Conservation (phyloP, 2,113 vertebrate species). For the Abramis brama region DNA sequence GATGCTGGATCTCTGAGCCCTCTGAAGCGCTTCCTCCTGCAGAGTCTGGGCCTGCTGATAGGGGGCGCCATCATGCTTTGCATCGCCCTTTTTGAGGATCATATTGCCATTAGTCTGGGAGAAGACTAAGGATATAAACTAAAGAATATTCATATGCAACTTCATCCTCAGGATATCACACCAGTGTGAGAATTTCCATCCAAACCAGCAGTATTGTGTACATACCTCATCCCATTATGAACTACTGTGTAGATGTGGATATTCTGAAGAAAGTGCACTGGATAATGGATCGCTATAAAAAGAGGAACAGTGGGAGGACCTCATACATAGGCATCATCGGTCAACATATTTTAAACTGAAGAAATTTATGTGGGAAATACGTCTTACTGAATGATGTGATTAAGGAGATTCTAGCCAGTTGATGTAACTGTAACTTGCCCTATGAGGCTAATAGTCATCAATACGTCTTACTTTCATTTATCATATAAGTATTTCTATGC, state of each 20-base stretch:
- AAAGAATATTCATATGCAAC: neutral
- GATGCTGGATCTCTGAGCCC: slow-evolving; percentile 38
- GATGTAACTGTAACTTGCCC: neutral
- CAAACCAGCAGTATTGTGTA: neutral
- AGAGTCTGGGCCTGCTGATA: slow-evolving; percentile 77
- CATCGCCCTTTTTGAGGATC: slow-evolving; percentile 80
- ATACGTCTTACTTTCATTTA: neutral
- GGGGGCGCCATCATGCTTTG: slow-evolving; percentile 79
- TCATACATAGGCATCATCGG: too few species aligned
- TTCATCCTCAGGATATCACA: neutral
- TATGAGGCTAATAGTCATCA: neutral
- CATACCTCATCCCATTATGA: neutral
- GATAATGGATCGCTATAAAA: neutral
- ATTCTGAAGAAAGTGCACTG: neutral
- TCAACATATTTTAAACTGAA: neutral
- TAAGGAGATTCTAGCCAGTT: neutral
- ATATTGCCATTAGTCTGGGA: slow-evolving; percentile 60
- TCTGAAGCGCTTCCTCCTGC: slow-evolving; percentile 62
- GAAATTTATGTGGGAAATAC: neutral
- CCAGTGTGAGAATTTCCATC: slow-evolving; percentile 29
- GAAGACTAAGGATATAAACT: slow-evolving; percentile 37
- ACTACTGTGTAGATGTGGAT: slow-evolving; percentile 4
- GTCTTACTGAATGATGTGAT: neutral
- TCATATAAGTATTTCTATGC: neutral
- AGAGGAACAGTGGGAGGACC: neutral